Base-by-base conservation (phyloP, 2,888 invertebrate species). In the Leptogaster cylindrica region DNA sequence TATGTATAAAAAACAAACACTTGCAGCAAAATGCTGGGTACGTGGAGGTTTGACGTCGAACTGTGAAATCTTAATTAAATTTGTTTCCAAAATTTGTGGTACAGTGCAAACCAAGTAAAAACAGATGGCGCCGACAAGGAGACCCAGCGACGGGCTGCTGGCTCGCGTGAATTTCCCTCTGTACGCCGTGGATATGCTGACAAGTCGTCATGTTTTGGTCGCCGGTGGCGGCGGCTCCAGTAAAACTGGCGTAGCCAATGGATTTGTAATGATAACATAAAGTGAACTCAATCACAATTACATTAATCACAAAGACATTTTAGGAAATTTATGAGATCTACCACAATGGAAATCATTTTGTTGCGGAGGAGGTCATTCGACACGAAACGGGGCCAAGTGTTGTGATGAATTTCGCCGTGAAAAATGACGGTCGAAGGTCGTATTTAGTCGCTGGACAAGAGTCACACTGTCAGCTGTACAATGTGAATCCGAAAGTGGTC, bases 141-240 rank as follows among this genome's bases (percentile, higher is more conserved):
- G 84, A 78, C 84, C 83, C 71, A 84, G 84, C 75, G 88, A 90
- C 78, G 89, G 91, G 73, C 85, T 93, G 73, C 81, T 93, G 77
- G 93, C 94, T 70, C 86, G 91, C 76, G 92, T 95, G 51, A 94
- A 95, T 85, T 95, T 96, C 83, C 97, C 97, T 3, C 85, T 96
- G 69, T 97, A 96, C 79, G 89, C 93, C 2, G 85, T 97, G 28
- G 91, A 93, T 82, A 91, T 93, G 84, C 83, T 97, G 68, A 93
- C 93, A 27, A 93, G 92, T 81, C 87, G 95, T 73, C 96, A 97
- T 84, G 90, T 98, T 75, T 83, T 99, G 70, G 95, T 99, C 51
- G 97, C 94, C 71, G 99, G 98, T 65, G 98, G 98, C 65, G 99
- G 98, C 69, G 98, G 99, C 67, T 91, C 94, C 33, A 91, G 97